Evolutionary conservation across 2,113 vertebrate species (phyloP).

Genomic region (Pardalotus punctatus): DNA sequence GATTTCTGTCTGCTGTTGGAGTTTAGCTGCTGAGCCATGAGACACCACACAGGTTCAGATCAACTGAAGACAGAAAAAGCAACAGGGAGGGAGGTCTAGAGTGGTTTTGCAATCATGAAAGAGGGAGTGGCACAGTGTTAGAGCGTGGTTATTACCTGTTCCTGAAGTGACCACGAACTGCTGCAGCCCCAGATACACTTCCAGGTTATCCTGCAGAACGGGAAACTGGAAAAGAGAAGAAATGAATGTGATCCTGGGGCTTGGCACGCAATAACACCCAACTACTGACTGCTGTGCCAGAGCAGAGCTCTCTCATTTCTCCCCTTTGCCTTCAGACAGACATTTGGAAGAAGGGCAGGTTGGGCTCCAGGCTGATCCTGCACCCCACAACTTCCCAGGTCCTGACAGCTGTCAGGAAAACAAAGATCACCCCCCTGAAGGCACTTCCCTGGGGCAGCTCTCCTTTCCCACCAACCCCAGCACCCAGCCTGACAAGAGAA

Average conservation of each 20-base stretch:
- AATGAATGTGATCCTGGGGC: not conserved
- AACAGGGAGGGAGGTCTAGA: not conserved
- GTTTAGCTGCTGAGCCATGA: not conserved
- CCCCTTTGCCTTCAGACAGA: not conserved
- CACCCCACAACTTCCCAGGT: not conserved
- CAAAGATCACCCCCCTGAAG: not conserved
- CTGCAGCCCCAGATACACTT: slow-evolving; percentile 94
- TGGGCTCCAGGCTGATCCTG: not conserved
- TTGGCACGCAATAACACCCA: not conserved
- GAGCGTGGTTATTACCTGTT: slow-evolving; percentile 77
- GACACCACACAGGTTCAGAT: not conserved
- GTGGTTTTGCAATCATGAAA: not conserved
- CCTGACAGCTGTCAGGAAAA: not conserved
- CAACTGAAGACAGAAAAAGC: rapidly evolving
- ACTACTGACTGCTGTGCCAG: not conserved
- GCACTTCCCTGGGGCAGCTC: not conserved
- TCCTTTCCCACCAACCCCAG: not conserved
- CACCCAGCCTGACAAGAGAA: not conserved
- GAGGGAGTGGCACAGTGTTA: not conserved
- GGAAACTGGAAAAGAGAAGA: slow-evolving; percentile 83
- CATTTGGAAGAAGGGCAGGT: not conserved
- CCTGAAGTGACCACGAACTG: slow-evolving; percentile 90
- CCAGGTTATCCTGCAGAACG: slow-evolving; percentile 94
- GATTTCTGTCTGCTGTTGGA: not conserved
- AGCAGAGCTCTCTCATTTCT: not conserved